phyloP scores from a whole-genome alignment of 92 coral and sea anemone genomes.

The Scolanthus callimorphus region DNA sequence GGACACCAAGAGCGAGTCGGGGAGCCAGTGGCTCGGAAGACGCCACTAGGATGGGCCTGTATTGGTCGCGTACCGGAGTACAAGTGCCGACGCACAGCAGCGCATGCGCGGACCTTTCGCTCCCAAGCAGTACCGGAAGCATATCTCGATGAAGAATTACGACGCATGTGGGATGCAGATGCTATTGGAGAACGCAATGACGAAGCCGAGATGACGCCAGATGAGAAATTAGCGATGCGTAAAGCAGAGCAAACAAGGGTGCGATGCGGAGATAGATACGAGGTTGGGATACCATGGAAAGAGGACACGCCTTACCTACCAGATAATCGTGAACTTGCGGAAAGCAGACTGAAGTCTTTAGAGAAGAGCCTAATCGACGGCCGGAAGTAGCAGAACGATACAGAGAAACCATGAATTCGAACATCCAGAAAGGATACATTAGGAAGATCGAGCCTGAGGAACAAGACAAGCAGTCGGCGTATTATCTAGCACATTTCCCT shows the following conservation, averaged over 20 bases:
- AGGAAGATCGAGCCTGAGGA: too few relatives aligned
- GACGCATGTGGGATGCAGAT: conserved; percentile 7
- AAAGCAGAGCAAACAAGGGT: conserved; percentile 9
- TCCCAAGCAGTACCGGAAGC: neutral
- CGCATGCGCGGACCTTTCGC: conserved; percentile 8
- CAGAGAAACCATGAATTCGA: too few relatives aligned
- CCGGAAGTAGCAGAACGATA: conserved; percentile 2
- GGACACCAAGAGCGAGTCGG: conserved; percentile 11
- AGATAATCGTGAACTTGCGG: too few relatives aligned
- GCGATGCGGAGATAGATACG: neutral
- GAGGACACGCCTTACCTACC: too few relatives aligned
- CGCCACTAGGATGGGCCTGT: conserved; percentile 54
- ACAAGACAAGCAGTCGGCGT: too few relatives aligned
- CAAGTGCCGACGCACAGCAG: neutral
- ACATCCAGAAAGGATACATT: too few relatives aligned
- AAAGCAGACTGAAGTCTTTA: too few relatives aligned
- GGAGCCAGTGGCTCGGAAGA: conserved; percentile 20
- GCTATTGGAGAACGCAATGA: conserved; percentile 1
- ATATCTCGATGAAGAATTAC: conserved; percentile 11
- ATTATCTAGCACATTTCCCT: too few relatives aligned
- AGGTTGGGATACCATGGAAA: conserved; percentile 13
- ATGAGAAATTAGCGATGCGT: conserved; percentile 4
- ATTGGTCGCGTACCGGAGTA: conserved; percentile 29
- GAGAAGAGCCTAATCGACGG: conserved; percentile 7
- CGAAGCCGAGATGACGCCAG: too few relatives aligned